Base-by-base conservation (phyloP, 2,888 invertebrate species). In the Cephonodes hylas region DNA sequence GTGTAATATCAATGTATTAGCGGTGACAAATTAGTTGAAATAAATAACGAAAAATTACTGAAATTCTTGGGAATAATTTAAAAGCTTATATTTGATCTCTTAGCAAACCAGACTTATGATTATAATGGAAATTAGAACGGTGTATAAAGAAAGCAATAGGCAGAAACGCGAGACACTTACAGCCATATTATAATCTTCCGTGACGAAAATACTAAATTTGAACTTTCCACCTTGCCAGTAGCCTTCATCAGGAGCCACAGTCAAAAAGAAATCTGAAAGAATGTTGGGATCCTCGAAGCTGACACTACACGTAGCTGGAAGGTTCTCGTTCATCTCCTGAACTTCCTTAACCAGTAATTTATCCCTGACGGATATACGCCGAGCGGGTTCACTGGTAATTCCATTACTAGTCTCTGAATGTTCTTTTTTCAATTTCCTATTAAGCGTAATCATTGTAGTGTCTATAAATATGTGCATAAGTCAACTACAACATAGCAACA, bases 111-210 rank as follows among this genome's bases (percentile, higher is more conserved):
- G n/a, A n/a, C n/a, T n/a, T n/a, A n/a, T n/a, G n/a, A 8, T 6
- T 34, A 34, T 34, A 34, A 2, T 13, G 8, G 34, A 8, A 34
- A 34, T 34, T 3, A 13, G 2, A 34, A 34, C 8, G 4, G 15
- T 15, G n/a, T 8, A 27, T 53, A 27, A 53, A 18, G 8, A n/a
- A 23, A 58, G 3, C 4, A 38, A 38, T 6, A 48, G 1, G 6
- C 8, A 48, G n/a, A n/a, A n/a, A n/a, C n/a, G n/a, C n/a, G 34
- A 10, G 10, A 18, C 79, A 94, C 95, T 94, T 94, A 98, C 98
- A 86, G 96, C 96, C 95, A 98, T 98, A 89, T 99, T 99, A 93
- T 99, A 99, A 71, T 98, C 98, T 81, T 98, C 98, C 23, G 98
- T 96, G 63, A 99, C 97, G 78, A 94, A 93, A 72, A 99, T 94